Evolutionary conservation across 2,797 vertebrate genomes (phyloP), one percentile per base, ranked within the genome.

Genomic region (Karalla daura): DNA sequence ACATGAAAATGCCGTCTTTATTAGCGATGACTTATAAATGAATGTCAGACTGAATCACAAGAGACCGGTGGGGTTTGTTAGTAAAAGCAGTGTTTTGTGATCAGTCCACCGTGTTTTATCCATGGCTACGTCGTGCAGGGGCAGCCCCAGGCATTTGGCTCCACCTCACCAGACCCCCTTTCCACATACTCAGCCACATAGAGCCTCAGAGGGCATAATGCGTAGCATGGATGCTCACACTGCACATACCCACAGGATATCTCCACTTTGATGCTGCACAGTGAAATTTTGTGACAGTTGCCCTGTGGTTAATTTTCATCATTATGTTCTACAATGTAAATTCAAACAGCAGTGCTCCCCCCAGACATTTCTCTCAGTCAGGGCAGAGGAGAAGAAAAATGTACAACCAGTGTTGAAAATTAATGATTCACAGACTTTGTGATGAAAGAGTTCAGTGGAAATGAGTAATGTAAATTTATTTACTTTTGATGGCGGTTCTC

Each of bases 1-100:
- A 89, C 90, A 78, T 77, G 82, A 77, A 89, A 84, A 88, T 72
- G 70, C 70, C 67, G 41, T 85, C 83, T 89, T 90, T 87, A 90
- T 88, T 87, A 89, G 84, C 66, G n/a, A 53, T 84, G 88, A 88
- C 90, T 90, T 91, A 86, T 88, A 85, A 90, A 84, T 88, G 56
- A 90, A 91, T 91, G 92, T 90, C 91, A 89, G 60, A 58, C 65
- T 85, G 76, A 83, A 88, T 91, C 86, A 83, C 84, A n/a, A n/a
- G 81, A 79, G 89, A 83, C 36, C 51, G 3, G 59, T 59, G 62
- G 52, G 78, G 76, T 80, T 86, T 86, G 78, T 80, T 63, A 74
- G 77, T 58, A 89, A 82, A 84, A 73, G 55, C 68, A 45, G 39
- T 64, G 72, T 85, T 85, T 87, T 81, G 66, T 75, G 82, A 87